phyloP scores from a whole-genome alignment of 2,113 vertebrate genomes.

The Heloderma charlesbogerti region DNA sequence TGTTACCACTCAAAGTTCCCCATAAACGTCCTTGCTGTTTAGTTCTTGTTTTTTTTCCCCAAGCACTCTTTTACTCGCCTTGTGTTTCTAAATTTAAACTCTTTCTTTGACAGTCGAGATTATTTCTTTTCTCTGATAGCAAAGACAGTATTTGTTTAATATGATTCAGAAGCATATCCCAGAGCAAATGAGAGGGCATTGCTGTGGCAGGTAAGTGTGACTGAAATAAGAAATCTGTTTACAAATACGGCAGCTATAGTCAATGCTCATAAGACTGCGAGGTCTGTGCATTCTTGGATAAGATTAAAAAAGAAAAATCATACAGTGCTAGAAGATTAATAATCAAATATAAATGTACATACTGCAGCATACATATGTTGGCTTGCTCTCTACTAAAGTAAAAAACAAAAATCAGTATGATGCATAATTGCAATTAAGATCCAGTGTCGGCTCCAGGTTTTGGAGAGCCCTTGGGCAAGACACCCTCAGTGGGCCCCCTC shows the following conservation, averaged over 20 bases:
- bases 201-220: neutral
- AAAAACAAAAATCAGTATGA: no score
- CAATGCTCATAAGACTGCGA: neutral
- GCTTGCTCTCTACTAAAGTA: neutral
- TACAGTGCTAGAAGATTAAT: neutral
- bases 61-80: neutral
- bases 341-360: constrained; percentile 12
- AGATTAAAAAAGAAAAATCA: constrained; percentile 5
- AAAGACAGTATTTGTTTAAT: neutral
- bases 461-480: no score
- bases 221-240: constrained; percentile 22
- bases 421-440: no score
- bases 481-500: no score
- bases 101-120: neutral
- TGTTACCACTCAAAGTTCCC: neutral
- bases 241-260: neutral
- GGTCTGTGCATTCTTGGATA: neutral
- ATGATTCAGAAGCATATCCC: constrained; percentile 17
- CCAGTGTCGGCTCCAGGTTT: no score
- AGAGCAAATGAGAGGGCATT: constrained; percentile 24
- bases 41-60: constrained; percentile 38
- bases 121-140: neutral
- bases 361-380: constrained; percentile 1
- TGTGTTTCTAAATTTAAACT: neutral
- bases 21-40: neutral